Conservation (phyloP, 2,113 vertebrate genomes). For the Pangasianodon hypophthalmus region DNA sequence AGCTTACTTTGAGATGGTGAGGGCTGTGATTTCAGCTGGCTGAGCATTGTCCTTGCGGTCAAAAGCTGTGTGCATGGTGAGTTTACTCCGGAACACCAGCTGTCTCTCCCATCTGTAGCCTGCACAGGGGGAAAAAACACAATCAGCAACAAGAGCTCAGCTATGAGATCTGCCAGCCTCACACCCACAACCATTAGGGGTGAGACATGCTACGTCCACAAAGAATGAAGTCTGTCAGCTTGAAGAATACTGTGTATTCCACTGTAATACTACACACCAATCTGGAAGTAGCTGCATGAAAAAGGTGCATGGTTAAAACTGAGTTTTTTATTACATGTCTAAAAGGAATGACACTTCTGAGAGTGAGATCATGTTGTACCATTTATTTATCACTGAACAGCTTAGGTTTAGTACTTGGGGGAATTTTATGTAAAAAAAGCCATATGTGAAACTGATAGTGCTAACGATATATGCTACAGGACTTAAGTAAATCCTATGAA, state of each 20-base stretch:
- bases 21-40: constrained; percentile 90
- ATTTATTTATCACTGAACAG: background rate
- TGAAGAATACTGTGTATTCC: background rate
- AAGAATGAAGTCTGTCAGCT: background rate
- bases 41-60: constrained; percentile 97
- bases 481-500: background rate
- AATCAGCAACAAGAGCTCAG: constrained; percentile 9
- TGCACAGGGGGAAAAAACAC: constrained; percentile 56
- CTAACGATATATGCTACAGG: background rate
- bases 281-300: background rate
- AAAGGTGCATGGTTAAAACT: background rate
- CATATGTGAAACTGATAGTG: background rate
- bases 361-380: background rate
- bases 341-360: background rate
- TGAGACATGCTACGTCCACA: background rate
- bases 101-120: constrained; percentile 97
- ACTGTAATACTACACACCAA: background rate
- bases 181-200: constrained; percentile 26
- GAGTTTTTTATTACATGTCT: background rate
- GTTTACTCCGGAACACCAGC: constrained; percentile 95
- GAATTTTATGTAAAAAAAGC: background rate
- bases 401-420: background rate
- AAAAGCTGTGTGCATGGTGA: constrained; percentile 98
- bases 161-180: constrained; percentile 20
- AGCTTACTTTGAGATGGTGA: constrained; percentile 92